Evolutionary conservation across 2,888 invertebrate genomes (phyloP).

Genomic region (Standfussiana lucernea): DNA sequence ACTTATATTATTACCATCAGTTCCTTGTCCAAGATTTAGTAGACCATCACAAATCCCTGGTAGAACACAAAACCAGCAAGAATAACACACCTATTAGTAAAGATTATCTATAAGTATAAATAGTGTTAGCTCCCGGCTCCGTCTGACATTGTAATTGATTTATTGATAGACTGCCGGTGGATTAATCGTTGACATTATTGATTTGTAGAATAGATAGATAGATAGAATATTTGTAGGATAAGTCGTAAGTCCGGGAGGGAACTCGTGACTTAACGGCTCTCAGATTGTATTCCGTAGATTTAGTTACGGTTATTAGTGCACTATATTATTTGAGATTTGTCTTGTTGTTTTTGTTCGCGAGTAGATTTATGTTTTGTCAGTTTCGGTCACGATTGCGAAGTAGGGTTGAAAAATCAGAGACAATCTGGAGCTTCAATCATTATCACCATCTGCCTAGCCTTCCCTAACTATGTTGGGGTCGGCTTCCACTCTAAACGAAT

Average conservation of each 20-base stretch:
- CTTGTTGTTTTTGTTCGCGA: background rate
- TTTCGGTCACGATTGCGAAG: background rate
- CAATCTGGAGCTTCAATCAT: no score
- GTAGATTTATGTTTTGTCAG: conserved; percentile 6
- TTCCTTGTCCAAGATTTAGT: background rate
- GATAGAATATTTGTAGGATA: conserved; percentile 40
- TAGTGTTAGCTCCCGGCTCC: conserved; percentile 33
- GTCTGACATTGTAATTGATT: conserved; percentile 44
- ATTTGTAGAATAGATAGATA: conserved; percentile 42
- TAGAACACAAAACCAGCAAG: conserved; percentile 3
- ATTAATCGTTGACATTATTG: conserved; percentile 52
- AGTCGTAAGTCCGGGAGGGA: conserved; percentile 47
- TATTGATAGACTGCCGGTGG: conserved; percentile 41
- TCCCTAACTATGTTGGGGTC: background rate
- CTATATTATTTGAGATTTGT: conserved; percentile 24
- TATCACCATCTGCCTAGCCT: background rate
- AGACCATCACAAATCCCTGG: background rate
- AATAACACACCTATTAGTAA: conserved; percentile 3
- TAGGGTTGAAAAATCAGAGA: background rate
- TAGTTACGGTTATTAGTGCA: conserved; percentile 14
- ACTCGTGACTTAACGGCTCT: conserved; percentile 52
- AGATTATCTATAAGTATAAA: conserved; percentile 35
- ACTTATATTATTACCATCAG: background rate
- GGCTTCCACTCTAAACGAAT: background rate
- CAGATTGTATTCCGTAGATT: conserved; percentile 34